Conservation (phyloP, 2,113 vertebrate genomes). For the Oncorhynchus gorbuscha region DNA sequence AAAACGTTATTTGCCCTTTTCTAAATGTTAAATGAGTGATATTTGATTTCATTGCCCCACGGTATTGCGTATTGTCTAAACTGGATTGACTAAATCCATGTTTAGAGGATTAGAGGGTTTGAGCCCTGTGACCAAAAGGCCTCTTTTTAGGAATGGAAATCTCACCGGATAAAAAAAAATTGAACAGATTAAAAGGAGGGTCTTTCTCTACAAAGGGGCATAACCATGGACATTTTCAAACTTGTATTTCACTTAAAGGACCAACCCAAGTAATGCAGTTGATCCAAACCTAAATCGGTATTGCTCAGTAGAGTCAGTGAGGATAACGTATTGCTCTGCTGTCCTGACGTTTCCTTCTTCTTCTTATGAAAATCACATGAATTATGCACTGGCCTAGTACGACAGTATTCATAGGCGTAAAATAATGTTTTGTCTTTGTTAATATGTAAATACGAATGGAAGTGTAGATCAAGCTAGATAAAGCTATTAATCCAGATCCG, state of each 20-base stretch:
- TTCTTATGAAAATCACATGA: slow-evolving; percentile 14
- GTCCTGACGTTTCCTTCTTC: not conserved
- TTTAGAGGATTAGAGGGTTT: slow-evolving; percentile 23
- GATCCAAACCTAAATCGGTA: not conserved
- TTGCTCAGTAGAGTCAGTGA: not conserved
- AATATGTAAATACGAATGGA: not conserved
- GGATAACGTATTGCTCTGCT: not conserved
- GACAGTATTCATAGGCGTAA: slow-evolving; percentile 12
- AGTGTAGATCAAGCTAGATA: not conserved
- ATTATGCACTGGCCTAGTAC: slow-evolving; percentile 23
- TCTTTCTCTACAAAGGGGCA: not conserved
- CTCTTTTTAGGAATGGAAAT: too few species aligned
- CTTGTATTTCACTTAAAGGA: not conserved
- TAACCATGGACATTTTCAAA: not conserved
- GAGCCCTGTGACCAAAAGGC: slow-evolving; percentile 1
- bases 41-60: not conserved
- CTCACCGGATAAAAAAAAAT: too few species aligned
- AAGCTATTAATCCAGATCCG: too few species aligned
- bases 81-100: slow-evolving; percentile 24
- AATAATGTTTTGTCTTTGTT: not conserved
- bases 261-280: not conserved
- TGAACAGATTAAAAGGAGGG: not conserved
- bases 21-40: slow-evolving; percentile 8
- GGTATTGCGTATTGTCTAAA: not conserved
- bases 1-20: not conserved